Evolutionary conservation across 23 tunicate species (phyloP), one percentile per base, ranked within the genome.

Genomic region (Botrylloides violaceus): DNA sequence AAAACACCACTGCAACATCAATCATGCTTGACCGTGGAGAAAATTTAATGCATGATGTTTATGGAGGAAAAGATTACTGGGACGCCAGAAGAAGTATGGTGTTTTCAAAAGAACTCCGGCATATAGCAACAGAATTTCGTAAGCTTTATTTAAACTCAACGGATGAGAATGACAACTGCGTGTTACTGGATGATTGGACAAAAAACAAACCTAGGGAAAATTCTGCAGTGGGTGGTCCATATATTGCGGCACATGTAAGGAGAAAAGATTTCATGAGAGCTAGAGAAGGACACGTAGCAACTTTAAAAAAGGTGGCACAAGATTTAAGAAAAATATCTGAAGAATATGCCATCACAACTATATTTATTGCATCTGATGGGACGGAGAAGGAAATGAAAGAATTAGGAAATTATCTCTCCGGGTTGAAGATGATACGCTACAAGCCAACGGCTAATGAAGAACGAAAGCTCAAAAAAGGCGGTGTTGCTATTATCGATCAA

Each of bases 291-390:
- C 36, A 58, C 38, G 88, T 93, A 43, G 88, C 98, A 9, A 76
- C 84, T 15, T 29, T 93, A 31, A 25, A 66, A 72, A 81, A 66
- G 68, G 81, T 78, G 48, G 98, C 94, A 1, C 62, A 77, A 59
- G 80, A 33, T 0, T 72, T 93, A 35, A 86, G 65, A 12, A 53
- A 70, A 30, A 47, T 77, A 26, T 76, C 81, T 88, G 60, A 86
- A 60, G 72, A 85, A 39, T 74, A 77, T 60, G 38, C 70, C 7
- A 87, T 93, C 24, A 29, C 81, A 22, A 93, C 86, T 76, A 88
- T 93, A 19, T 93, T 93, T 56, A 81, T 93, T 59, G 98, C 94
- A 29, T 80, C 98, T 32, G 98, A 93, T 77, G 98, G 98, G 6
- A 81, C 93, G 0, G 80, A 85, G 36, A 81, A 86, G 39, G 98